Evolutionary conservation across 2,888 invertebrate genomes (phyloP).

Genomic region (Morpho helenor): DNA sequence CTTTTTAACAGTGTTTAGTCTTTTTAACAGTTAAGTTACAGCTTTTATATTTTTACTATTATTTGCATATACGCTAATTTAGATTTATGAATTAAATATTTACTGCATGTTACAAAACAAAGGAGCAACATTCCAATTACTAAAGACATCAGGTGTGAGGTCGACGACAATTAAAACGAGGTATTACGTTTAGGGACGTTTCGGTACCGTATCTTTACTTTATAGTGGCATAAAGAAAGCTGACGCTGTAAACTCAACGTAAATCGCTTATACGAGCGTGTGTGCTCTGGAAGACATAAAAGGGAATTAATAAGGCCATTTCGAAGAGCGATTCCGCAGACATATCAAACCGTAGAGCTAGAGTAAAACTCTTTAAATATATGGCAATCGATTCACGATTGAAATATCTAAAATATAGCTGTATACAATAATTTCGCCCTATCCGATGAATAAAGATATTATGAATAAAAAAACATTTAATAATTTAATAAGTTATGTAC

Average conservation of each 20-base stretch:
- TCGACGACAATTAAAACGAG: slow-evolving; percentile 61
- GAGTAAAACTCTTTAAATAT: slow-evolving; percentile 52
- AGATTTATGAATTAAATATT: background rate
- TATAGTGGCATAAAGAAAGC: slow-evolving; percentile 74
- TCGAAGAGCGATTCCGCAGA: slow-evolving; percentile 60
- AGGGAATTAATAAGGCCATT: slow-evolving; percentile 76
- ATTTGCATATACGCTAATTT: no score
- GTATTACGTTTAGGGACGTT: slow-evolving; percentile 47
- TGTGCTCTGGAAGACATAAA: slow-evolving; percentile 64
- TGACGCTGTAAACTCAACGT: slow-evolving; percentile 61
- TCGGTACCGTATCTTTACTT: slow-evolving; percentile 52
- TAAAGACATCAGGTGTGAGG: slow-evolving; percentile 48
- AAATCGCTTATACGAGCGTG: slow-evolving; percentile 59
- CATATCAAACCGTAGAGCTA: slow-evolving; percentile 43
- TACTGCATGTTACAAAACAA: slow-evolving; percentile 26
- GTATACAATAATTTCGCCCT: no score
- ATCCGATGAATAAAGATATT: no score
- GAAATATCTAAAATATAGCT: no score
- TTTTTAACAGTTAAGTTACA: no score
- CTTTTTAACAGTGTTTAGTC: no score
- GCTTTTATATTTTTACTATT: no score
- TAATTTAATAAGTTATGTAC: no score
- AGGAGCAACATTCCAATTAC: slow-evolving; percentile 36
- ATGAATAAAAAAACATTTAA: no score
- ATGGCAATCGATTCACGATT: slow-evolving; percentile 35